A percentile compares a stretch with the other conserved stretches of the same genome.
Evolutionary conservation across 2,797 vertebrate species (phyloP).

Genomic region (Otus scops): DNA sequence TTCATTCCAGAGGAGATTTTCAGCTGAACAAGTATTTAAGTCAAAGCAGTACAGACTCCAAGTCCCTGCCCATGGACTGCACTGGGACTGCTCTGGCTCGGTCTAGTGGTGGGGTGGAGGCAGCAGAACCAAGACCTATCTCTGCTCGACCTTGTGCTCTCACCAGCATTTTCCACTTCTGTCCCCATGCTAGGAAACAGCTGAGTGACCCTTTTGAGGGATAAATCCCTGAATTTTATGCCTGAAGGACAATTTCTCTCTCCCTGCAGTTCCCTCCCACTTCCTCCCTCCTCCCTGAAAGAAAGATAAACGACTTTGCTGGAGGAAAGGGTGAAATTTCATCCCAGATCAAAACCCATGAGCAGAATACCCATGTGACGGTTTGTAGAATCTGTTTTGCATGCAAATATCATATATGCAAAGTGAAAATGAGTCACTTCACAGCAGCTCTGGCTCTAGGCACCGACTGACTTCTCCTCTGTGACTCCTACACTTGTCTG

Average conservation of each 20-base stretch:
- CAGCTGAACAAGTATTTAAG: neutral
- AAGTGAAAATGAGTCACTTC: slow-evolving; percentile 66
- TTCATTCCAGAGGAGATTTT: neutral
- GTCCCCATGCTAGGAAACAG: neutral
- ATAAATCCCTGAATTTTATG: slow-evolving; percentile 33
- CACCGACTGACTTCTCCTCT: slow-evolving; percentile 48
- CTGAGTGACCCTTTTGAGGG: neutral
- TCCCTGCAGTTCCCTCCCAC: neutral
- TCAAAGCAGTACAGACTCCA: neutral
- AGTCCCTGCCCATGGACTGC: neutral
- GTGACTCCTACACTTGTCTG: slow-evolving; percentile 60
- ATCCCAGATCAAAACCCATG: slow-evolving; percentile 48
- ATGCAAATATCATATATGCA: slow-evolving; percentile 61
- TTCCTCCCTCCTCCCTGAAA: slow-evolving; percentile 60
- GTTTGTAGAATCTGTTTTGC: neutral
- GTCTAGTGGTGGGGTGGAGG: neutral
- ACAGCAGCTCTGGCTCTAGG: slow-evolving; percentile 57
- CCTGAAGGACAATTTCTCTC: slow-evolving; percentile 17
- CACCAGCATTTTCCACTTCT: neutral
- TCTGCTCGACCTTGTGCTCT: neutral
- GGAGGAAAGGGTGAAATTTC: slow-evolving; percentile 70
- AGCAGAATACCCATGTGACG: slow-evolving; percentile 49
- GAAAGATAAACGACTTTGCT: slow-evolving; percentile 64
- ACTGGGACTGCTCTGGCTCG: fast-evolving
- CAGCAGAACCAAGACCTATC: neutral